A percentile compares a stretch with the other conserved stretches of the same genome.
phyloP scores from a whole-genome alignment of 1,140 invertebrate species.

The Euwallacea fornicatus region DNA sequence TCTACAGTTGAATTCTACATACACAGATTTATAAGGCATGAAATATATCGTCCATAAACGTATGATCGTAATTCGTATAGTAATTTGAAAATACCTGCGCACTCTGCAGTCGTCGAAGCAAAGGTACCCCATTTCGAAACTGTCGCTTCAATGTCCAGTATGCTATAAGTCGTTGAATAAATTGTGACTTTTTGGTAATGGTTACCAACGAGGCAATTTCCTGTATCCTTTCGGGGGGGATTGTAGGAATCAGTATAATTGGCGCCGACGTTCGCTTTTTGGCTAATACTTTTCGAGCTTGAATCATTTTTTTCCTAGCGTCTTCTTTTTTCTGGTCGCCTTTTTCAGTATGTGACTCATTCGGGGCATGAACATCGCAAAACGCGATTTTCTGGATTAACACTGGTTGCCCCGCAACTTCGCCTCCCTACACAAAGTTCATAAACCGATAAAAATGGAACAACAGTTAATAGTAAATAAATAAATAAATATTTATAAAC shows the following conservation, averaged over 20 bases:
- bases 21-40: too few species aligned
- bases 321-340: conserved; percentile 55
- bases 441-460: background rate
- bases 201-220: conserved; percentile 77
- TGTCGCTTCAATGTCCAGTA: conserved; percentile 97
- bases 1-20: too few species aligned
- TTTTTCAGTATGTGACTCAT: conserved; percentile 69
- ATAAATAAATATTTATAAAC: too few species aligned
- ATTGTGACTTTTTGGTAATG: conserved; percentile 77
- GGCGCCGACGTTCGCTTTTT: conserved; percentile 88
- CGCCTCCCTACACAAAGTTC: conserved; percentile 52
- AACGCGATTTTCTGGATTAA: conserved; percentile 94
- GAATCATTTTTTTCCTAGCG: conserved; percentile 69
- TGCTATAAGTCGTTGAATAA: conserved; percentile 85
- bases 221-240: conserved; percentile 84
- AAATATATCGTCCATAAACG: too few species aligned
- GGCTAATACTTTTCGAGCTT: conserved; percentile 69
- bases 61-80: background rate
- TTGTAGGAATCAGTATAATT: conserved; percentile 91
- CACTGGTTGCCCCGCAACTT: conserved; percentile 62
- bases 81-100: conserved; percentile 52
- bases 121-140: conserved; percentile 92
- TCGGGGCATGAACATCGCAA: conserved; percentile 91
- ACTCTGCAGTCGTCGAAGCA: conserved; percentile 82
- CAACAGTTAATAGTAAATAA: too few species aligned